Evolutionary conservation across 2,797 vertebrate genomes (phyloP), one percentile per base, ranked within the genome.

Genomic region (Moxostoma hubbsi): DNA sequence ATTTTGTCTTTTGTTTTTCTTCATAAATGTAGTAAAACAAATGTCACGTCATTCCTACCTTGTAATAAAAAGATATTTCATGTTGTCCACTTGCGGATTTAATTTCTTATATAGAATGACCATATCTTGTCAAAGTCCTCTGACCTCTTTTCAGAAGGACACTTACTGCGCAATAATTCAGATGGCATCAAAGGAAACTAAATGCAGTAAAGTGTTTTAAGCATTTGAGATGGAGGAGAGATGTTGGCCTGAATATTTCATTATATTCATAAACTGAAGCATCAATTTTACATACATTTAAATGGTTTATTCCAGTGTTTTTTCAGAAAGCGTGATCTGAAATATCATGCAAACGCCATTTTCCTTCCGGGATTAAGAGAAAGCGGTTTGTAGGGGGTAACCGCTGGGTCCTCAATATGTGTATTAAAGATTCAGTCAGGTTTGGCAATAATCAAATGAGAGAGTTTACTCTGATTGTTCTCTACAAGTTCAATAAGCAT

Each of bases 41-140:
- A 47, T 4, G 36, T 79, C 13, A 9, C 46, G 18, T 47, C 54
- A 47, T 80, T 59, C 54, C 7, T 53, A 67, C 6, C 11, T 80
- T 57, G 57, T 81, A 68, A 83, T 69, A 50, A 43, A 75, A 63
- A 79, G 49, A 36, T 76, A 61, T 69, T 45, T 11, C 72, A 67
- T 47, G 24, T 68, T 78, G 2, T 66, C 65, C 18, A 84, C 72
- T 79, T 83, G 81, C 18, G 1, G 12, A 46, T 75, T 75, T 47
- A 47, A 36, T 54, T 55, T 46, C 10, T 51, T 13, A 15, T 24
- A 59, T 18, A 6, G 54, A 8, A 58, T 7, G 16, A 58, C 15
- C 55, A 16, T 57, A 13, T n/a, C n/a, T 57, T 58, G 15, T 24
- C 16, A 7, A 63, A 51, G 51, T 12, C 15, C 15, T 12, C 15